These are phyloP conservation scores for Clarias gariepinus DNA, from an alignment of 2,113 vertebrate species.

Conservation along the genomic window DNA sequence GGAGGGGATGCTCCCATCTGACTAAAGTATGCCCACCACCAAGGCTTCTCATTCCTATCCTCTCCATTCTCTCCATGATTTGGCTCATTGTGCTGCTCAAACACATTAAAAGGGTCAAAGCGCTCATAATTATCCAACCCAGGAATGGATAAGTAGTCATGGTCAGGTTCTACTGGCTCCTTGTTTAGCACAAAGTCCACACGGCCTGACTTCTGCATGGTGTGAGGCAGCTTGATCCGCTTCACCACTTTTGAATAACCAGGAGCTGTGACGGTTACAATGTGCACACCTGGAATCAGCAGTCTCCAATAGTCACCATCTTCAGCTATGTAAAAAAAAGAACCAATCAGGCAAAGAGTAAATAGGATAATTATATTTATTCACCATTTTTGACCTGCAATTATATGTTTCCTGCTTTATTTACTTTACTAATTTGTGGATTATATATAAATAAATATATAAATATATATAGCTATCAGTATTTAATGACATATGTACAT, in stretches of 20 bases:
- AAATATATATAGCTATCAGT: too few species aligned
- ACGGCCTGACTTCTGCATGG: slow-evolving; percentile 77
- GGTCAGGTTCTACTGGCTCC: slow-evolving; percentile 66
- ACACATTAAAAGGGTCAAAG: slow-evolving; percentile 76
- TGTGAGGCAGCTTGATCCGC: slow-evolving; percentile 80
- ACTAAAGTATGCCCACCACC: slow-evolving; percentile 97
- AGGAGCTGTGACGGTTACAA: slow-evolving; percentile 81
- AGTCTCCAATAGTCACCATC: slow-evolving; percentile 94
- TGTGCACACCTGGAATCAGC: slow-evolving; percentile 81
- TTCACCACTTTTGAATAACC: slow-evolving; percentile 86
- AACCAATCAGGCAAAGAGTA: neutral
- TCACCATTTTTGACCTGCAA: neutral
- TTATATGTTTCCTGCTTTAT: neutral
- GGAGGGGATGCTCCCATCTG: slow-evolving; percentile 81
- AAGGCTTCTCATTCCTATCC: slow-evolving; percentile 81
- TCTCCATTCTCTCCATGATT: slow-evolving; percentile 57
- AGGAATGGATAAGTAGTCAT: slow-evolving; percentile 69
- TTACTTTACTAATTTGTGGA: neutral
- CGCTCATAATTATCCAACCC: slow-evolving; percentile 68
- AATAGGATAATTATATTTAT: neutral
- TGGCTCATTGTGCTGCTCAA: slow-evolving; percentile 66
- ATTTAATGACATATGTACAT: neutral
- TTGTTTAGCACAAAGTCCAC: slow-evolving; percentile 87
- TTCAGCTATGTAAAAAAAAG: slow-evolving; percentile 71
- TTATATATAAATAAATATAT: too few species aligned